A percentile compares a stretch with the other conserved stretches of the same genome.
phyloP scores from a whole-genome alignment of 2,797 vertebrate genomes.

The Capromys pilorides region DNA sequence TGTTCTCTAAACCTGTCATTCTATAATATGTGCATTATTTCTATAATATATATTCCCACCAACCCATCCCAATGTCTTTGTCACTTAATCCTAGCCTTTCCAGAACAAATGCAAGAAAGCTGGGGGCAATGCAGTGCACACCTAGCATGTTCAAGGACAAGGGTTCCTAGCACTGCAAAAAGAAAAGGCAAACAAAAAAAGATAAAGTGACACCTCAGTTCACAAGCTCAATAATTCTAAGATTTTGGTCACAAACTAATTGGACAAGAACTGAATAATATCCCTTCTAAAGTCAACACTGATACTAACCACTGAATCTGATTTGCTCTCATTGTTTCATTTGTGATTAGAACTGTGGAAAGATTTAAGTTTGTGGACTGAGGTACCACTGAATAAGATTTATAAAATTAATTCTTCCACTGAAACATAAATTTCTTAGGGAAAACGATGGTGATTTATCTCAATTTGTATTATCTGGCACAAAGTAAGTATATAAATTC shows the following conservation, averaged over 20 bases:
- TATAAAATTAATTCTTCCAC: constrained; percentile 56
- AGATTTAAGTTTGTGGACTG: background rate
- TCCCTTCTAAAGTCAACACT: background rate
- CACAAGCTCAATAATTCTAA: background rate
- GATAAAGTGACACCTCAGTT: background rate
- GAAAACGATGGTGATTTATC: constrained; percentile 34
- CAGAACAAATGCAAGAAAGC: background rate
- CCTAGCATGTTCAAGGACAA: background rate
- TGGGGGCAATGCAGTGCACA: background rate
- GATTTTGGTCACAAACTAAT: background rate
- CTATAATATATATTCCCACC: background rate
- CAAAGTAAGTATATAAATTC: constrained; percentile 19
- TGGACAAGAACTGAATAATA: background rate
- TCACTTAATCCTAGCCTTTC: constrained; percentile 44
- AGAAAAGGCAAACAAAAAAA: background rate
- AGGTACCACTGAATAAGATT: background rate
- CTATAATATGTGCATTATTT: background rate
- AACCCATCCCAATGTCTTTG: constrained; percentile 16
- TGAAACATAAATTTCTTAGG: constrained; percentile 15
- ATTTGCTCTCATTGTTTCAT: background rate
- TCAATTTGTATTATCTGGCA: constrained; percentile 7
- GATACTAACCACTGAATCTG: background rate
- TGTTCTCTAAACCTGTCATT: constrained; percentile 48
- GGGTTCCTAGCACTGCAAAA: background rate
- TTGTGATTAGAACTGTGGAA: background rate